A percentile compares a stretch with the other conserved stretches of the same genome.
phyloP scores from a whole-genome alignment of 2,113 vertebrate species.

The Beaufortia kweichowensis region DNA sequence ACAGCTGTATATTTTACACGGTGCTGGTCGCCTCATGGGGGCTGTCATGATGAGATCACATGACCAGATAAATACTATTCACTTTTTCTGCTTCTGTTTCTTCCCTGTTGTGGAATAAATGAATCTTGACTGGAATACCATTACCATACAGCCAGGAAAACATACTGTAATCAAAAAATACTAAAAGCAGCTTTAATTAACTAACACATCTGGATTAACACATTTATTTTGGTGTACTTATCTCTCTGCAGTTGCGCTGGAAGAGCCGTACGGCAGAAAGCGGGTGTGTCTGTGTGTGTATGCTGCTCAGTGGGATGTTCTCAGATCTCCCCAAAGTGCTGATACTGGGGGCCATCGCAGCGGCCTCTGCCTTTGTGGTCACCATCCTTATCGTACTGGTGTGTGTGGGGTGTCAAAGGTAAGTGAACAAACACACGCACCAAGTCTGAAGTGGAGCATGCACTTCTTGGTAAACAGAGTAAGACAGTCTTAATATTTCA shows the following conservation, averaged over 20 bases:
- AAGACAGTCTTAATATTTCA: no score
- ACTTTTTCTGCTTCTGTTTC: no score
- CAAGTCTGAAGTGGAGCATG: background rate
- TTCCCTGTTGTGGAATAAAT: no score
- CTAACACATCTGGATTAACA: background rate
- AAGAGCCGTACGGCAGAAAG: background rate
- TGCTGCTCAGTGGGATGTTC: slow-evolving; percentile 38
- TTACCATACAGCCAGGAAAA: no score
- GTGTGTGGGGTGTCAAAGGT: slow-evolving; percentile 78
- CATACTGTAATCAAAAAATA: no score
- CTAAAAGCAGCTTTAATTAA: no score
- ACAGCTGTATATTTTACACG: no score
- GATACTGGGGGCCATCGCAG: slow-evolving; percentile 76
- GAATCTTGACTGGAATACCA: no score
- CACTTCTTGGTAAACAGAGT: no score
- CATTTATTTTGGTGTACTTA: background rate
- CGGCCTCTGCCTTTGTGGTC: slow-evolving; percentile 77
- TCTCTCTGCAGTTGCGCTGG: slow-evolving; percentile 24
- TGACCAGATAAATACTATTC: no score
- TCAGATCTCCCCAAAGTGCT: slow-evolving; percentile 66
- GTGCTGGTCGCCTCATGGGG: no score
- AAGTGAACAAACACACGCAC: slow-evolving; percentile 50
- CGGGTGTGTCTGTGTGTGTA: slow-evolving; percentile 26
- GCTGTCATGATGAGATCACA: no score
- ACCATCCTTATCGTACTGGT: slow-evolving; percentile 76